phyloP scores from a whole-genome alignment of 1,140 invertebrate species.

The Caenorhabditis elegans region WBcel235 BX284606.5:11391501-11392000 shows the following conservation, averaged over 20 bases:
- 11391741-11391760: slow-evolving; percentile 49
- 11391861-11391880: background rate
- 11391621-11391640: slow-evolving; percentile 35
- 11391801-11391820: slow-evolving; percentile 46
- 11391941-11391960: slow-evolving; percentile 41
- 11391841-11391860: background rate
- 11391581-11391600: slow-evolving; percentile 58
- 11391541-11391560: background rate
- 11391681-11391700: background rate
- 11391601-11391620: slow-evolving; percentile 59
- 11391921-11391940: background rate
- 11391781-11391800: slow-evolving; percentile 38
- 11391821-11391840: slow-evolving; percentile 53
- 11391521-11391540: slow-evolving; percentile 47
- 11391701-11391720: too few relatives aligned
- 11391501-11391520: slow-evolving; percentile 47
- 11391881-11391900: background rate
- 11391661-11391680: slow-evolving; percentile 46
- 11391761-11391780: slow-evolving; percentile 33
- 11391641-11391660: slow-evolving; percentile 43
- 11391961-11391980: slow-evolving; percentile 44
- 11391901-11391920: background rate
- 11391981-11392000: slow-evolving; percentile 49
- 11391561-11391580: background rate
- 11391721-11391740: slow-evolving; percentile 49